A percentile compares a stretch with the other conserved stretches of the same genome.
Conservation (phyloP, 2,113 vertebrate species). For the Chloebia gouldiae region DNA sequence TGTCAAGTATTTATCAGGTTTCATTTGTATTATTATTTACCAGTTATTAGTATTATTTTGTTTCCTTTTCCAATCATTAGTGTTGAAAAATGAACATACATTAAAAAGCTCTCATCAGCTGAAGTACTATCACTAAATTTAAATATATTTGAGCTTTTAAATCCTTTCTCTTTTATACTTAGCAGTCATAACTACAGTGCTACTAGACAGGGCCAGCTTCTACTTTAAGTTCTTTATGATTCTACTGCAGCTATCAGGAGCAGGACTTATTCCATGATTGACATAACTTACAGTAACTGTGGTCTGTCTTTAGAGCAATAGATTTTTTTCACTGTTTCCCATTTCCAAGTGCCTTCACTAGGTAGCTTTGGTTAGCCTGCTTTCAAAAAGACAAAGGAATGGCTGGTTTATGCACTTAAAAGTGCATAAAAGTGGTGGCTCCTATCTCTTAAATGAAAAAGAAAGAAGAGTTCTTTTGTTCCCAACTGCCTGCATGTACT, state of each 20-base stretch:
- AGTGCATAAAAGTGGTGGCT: background rate
- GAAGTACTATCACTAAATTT: background rate
- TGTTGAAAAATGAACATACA: background rate
- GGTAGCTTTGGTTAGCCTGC: background rate
- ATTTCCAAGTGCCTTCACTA: background rate
- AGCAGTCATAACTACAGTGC: background rate
- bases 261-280: background rate
- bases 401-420: background rate
- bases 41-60: background rate
- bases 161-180: background rate
- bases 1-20: background rate
- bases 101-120: background rate
- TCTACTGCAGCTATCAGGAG: background rate
- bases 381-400: background rate
- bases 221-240: background rate
- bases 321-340: background rate
- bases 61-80: background rate
- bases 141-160: background rate
- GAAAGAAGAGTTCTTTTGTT: background rate
- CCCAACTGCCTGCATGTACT: background rate
- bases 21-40: background rate
- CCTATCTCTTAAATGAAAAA: background rate
- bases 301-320: background rate
- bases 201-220: background rate
- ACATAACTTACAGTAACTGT: background rate